Conservation (phyloP, 2,797 vertebrate species). For the Sebastes nivosus region DNA sequence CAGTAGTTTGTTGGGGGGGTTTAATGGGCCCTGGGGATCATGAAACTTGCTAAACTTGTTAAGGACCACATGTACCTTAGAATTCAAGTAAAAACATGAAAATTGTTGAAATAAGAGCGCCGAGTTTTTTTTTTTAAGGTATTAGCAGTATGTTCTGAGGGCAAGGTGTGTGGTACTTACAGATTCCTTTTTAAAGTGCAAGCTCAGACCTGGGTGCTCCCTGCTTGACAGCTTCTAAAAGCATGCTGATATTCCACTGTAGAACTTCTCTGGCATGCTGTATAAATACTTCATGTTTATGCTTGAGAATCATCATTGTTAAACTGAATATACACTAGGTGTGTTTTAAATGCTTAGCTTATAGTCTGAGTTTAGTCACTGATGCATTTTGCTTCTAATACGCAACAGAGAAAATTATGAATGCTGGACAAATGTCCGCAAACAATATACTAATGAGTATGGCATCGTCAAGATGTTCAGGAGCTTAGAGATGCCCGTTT, state of each 20-base stretch:
- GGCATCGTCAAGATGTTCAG: neutral
- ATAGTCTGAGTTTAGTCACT: neutral
- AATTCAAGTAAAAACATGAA: slow-evolving; percentile 59
- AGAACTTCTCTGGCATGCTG: slow-evolving; percentile 25
- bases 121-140: neutral
- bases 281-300: slow-evolving; percentile 28
- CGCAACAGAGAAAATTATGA: neutral
- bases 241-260: slow-evolving; percentile 33
- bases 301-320: slow-evolving; percentile 17
- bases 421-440: neutral
- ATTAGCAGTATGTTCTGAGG: slow-evolving; percentile 55
- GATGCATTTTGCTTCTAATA: neutral
- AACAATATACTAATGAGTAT: neutral
- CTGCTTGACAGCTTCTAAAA: slow-evolving; percentile 60
- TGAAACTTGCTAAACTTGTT: slow-evolving; percentile 37
- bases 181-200: slow-evolving; percentile 63
- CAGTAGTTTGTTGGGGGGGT: neutral
- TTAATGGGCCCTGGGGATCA: neutral
- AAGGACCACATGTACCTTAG: neutral
- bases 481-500: neutral
- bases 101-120: slow-evolving; percentile 20
- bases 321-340: neutral
- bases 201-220: slow-evolving; percentile 71
- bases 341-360: neutral
- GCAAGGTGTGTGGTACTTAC: slow-evolving; percentile 64